Evolutionary conservation across 2,113 vertebrate genomes (phyloP).

Genomic region (Hippocampus barbouri): DNA sequence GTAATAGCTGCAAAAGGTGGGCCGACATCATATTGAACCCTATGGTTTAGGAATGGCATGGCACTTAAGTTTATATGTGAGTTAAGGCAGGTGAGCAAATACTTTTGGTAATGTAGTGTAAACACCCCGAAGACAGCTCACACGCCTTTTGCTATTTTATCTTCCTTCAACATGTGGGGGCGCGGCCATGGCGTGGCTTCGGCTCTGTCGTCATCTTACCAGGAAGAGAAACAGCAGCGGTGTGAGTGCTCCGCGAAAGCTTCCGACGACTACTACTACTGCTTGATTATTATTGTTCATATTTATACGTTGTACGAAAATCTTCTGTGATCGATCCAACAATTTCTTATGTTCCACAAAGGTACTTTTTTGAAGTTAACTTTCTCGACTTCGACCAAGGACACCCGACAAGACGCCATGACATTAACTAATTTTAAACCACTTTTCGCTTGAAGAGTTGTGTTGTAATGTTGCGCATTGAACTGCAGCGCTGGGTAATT

Average conservation of each 20-base stretch:
- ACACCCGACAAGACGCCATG: slow-evolving; percentile 9
- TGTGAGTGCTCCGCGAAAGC: neutral
- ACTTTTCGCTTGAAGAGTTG: neutral
- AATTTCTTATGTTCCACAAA: neutral
- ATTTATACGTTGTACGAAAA: neutral
- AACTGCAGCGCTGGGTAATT: neutral
- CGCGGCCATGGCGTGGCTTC: slow-evolving; percentile 42
- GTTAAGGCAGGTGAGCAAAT: too few relatives aligned
- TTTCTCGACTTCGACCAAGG: slow-evolving; percentile 42
- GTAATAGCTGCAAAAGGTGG: too few relatives aligned
- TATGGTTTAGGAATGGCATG: too few relatives aligned
- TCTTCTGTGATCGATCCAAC: neutral
- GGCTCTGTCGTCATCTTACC: slow-evolving; percentile 42
- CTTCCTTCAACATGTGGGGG: slow-evolving; percentile 32
- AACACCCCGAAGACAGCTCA: neutral
- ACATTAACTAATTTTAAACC: neutral
- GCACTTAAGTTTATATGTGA: too few relatives aligned
- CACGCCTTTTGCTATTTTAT: slow-evolving; percentile 36
- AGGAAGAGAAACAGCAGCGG: slow-evolving; percentile 33
- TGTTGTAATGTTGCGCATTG: neutral
- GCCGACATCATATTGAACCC: too few relatives aligned
- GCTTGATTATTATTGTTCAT: too few relatives aligned
- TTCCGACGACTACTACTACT: too few relatives aligned
- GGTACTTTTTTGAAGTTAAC: neutral
- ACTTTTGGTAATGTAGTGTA: too few relatives aligned